phyloP scores from a whole-genome alignment of 1,140 invertebrate genomes.

The Brachionus asplanchnoidis region DNA sequence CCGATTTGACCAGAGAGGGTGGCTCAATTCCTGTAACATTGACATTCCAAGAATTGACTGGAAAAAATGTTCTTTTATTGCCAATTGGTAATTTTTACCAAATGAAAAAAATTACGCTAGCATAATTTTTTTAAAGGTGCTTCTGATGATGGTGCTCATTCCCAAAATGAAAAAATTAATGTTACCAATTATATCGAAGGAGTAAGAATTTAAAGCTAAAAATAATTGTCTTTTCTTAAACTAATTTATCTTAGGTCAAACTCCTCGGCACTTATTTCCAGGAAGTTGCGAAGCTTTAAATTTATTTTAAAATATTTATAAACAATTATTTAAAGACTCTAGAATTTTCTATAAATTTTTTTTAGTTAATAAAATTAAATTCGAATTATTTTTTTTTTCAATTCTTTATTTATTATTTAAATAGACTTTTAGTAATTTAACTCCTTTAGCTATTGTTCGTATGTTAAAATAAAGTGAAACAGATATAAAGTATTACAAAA shows the following conservation, averaged over 20 bases:
- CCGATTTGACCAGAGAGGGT: conserved; percentile 88
- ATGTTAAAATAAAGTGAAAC: too few species aligned
- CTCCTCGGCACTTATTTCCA: conserved; percentile 31
- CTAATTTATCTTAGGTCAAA: neutral
- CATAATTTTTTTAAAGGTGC: conserved; percentile 28
- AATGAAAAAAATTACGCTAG: neutral
- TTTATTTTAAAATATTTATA: neutral
- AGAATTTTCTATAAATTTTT: too few species aligned
- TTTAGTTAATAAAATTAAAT: too few species aligned
- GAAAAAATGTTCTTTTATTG: conserved; percentile 83
- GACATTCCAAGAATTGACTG: conserved; percentile 73
- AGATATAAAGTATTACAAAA: too few species aligned
- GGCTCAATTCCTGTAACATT: conserved; percentile 38
- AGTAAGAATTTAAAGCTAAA: conserved; percentile 58
- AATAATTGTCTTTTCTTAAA: neutral
- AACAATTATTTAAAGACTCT: too few species aligned
- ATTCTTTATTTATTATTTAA: too few species aligned
- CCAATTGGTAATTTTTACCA: conserved; percentile 66
- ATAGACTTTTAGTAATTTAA: too few species aligned
- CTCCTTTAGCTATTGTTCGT: too few species aligned
- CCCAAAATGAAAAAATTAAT: conserved; percentile 94
- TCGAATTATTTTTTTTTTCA: too few species aligned
- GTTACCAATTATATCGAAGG: conserved; percentile 86
- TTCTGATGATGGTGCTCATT: conserved; percentile 92
- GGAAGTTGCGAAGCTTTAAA: conserved; percentile 38